These are phyloP conservation scores for Teleogryllus oceanicus DNA, from an alignment of 2,888 invertebrate genomes.

Conservation along the genomic window DNA sequence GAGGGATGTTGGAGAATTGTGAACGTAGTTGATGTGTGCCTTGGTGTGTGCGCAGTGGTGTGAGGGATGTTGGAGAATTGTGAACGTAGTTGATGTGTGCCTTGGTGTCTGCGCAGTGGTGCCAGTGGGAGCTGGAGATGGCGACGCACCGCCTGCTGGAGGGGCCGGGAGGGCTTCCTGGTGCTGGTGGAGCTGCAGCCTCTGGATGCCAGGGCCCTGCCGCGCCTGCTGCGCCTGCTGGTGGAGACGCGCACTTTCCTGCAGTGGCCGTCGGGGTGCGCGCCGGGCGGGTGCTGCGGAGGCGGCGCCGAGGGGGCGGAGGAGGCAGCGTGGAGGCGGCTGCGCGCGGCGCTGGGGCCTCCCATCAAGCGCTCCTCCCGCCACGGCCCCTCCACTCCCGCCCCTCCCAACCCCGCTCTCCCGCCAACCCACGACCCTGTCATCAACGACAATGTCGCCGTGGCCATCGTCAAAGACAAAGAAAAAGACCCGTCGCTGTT, in stretches of 20 bases:
- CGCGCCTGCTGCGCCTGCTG: slow-evolving; percentile 46
- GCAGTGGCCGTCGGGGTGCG: slow-evolving; percentile 29
- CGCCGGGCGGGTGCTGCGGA: not conserved
- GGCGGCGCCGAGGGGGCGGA: not conserved
- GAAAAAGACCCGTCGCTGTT: no score
- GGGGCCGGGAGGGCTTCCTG: slow-evolving; percentile 30
- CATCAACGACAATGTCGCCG: no score
- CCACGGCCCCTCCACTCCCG: no score
- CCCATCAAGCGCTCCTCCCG: not conserved
- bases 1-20: no score
- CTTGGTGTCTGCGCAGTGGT: slow-evolving; percentile 25
- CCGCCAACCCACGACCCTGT: no score
- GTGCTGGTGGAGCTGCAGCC: slow-evolving; percentile 34
- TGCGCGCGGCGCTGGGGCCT: slow-evolving; percentile 22
- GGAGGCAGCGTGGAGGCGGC: slow-evolving; percentile 25
- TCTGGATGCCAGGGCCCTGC: slow-evolving; percentile 27
- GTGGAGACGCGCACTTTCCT: slow-evolving; percentile 43
- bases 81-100: no score
- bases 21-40: no score
- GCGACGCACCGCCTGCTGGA: slow-evolving; percentile 34
- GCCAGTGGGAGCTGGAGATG: slow-evolving; percentile 34
- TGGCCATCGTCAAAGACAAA: no score
- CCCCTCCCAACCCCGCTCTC: no score
- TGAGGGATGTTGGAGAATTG: no score
- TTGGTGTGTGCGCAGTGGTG: no score